Evolutionary conservation across 2,797 vertebrate species (phyloP).

Genomic region (Cossypha caffra): DNA sequence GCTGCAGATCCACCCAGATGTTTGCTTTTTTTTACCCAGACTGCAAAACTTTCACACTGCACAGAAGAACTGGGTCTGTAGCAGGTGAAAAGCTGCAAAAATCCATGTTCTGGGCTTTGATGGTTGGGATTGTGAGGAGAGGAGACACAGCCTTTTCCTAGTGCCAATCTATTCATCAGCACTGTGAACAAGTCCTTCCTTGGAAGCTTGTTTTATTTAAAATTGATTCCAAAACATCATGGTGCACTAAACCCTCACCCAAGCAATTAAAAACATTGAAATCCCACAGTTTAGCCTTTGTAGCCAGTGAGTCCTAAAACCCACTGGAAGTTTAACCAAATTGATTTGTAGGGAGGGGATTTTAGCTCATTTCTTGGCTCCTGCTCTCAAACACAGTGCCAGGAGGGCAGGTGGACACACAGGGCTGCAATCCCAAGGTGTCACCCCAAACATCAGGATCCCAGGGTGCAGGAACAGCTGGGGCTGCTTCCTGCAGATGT

Average conservation of each 20-base stretch:
- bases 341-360: background rate
- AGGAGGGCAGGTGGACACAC: background rate
- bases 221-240: background rate
- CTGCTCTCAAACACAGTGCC: background rate
- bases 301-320: background rate
- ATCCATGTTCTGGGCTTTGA: background rate
- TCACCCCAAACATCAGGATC: background rate
- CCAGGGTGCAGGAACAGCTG: accelerated
- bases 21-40: too few relatives aligned
- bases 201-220: background rate
- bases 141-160: background rate
- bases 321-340: background rate
- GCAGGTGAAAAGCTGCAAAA: background rate
- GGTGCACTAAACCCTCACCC: background rate
- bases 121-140: background rate
- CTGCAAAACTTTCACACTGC: background rate
- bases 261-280: background rate
- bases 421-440: background rate
- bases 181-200: background rate
- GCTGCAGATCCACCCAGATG: background rate
- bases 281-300: background rate
- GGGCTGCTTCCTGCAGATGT: slow-evolving; percentile 1
- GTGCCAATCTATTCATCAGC: background rate
- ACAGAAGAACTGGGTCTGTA: background rate
- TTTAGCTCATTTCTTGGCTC: background rate